These are phyloP conservation scores for Molanna angustata DNA, from an alignment of 2,888 invertebrate genomes.

Conservation along the genomic window DNA sequence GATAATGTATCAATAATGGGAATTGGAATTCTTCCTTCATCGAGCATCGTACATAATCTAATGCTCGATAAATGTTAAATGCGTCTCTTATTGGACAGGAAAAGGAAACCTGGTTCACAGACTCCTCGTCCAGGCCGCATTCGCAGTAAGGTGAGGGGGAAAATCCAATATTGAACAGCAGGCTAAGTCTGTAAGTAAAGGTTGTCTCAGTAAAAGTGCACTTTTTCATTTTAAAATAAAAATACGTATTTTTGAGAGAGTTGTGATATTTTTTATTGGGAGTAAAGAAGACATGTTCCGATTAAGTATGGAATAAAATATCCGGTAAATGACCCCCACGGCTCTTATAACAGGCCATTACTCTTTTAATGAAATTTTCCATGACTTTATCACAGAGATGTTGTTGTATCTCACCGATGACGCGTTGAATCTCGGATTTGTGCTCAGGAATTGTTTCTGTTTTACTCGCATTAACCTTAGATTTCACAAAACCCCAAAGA, in stretches of 20 bases:
- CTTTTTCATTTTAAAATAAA: not conserved
- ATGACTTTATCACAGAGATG: slow-evolving; percentile 7
- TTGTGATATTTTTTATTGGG: slow-evolving; percentile 6
- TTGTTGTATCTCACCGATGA: slow-evolving; percentile 6
- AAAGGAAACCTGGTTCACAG: no score
- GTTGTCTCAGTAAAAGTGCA: not conserved
- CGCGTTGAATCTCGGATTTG: slow-evolving; percentile 5
- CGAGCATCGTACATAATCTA: no score
- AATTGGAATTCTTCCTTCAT: no score
- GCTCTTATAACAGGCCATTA: slow-evolving; percentile 6
- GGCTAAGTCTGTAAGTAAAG: not conserved
- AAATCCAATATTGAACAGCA: no score
- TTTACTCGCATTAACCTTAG: not conserved
- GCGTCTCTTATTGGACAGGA: no score
- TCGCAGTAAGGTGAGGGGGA: no score
- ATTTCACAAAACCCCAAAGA: not conserved
- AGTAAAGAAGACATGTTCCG: slow-evolving; percentile 5
- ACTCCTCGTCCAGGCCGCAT: no score
- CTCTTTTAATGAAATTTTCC: slow-evolving; percentile 4
- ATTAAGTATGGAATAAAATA: slow-evolving; percentile 5
- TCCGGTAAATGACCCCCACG: slow-evolving; percentile 6
- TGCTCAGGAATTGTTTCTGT: slow-evolving; percentile 6
- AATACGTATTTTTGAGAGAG: slow-evolving; percentile 3
- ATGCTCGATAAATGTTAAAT: no score
- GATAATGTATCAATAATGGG: no score